phyloP scores from a whole-genome alignment of 2,888 invertebrate genomes.

The Hydrotaea diabolus region DNA sequence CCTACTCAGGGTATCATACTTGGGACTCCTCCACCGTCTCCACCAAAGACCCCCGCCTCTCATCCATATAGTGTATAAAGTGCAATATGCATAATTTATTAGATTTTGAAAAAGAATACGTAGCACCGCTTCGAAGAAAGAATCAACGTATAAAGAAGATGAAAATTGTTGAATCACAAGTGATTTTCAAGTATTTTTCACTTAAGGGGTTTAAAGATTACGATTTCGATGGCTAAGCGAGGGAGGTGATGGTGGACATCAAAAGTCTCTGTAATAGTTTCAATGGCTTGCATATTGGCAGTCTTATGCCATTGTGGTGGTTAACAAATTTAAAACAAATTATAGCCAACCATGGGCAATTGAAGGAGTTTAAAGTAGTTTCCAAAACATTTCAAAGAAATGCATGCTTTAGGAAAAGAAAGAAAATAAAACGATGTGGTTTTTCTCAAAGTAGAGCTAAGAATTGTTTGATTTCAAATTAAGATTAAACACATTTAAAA shows the following conservation, averaged over 20 bases:
- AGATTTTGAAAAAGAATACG: conserved; percentile 28
- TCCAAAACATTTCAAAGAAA: too few species aligned
- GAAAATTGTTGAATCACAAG: conserved; percentile 28
- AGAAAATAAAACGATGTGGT: too few species aligned
- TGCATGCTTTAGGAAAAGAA: too few species aligned
- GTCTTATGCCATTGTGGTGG: neutral
- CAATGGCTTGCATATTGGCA: neutral
- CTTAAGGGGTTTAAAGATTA: conserved; percentile 29
- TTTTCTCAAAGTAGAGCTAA: too few species aligned
- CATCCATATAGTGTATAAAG: conserved; percentile 43
- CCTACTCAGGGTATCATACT: too few species aligned
- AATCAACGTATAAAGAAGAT: neutral
- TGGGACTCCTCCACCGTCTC: too few species aligned
- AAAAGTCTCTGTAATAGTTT: neutral
- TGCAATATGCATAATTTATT: conserved; percentile 55
- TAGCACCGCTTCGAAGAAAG: neutral
- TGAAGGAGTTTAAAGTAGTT: neutral
- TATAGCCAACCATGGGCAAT: neutral
- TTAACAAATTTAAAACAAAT: conserved; percentile 54
- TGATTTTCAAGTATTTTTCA: conserved; percentile 33
- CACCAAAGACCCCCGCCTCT: neutral
- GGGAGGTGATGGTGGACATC: neutral
- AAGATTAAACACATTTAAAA: too few species aligned
- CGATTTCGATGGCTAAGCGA: conserved; percentile 29
- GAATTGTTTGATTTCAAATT: too few species aligned